Base-by-base conservation (phyloP, 2,797 vertebrate species). In the Sylvia borin region DNA sequence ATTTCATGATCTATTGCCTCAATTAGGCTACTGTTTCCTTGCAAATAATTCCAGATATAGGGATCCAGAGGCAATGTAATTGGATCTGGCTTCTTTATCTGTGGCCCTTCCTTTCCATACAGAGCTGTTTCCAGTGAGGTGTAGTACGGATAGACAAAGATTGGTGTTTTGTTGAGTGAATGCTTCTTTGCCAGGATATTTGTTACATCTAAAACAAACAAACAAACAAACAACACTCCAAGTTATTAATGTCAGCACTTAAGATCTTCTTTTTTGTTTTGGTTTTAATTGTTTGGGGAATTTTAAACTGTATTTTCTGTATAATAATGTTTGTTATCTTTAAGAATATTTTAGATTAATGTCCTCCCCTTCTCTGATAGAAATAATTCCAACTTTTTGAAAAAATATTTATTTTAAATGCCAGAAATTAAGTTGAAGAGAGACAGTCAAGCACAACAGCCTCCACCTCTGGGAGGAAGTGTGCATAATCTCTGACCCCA, bases 71-170 rank as follows among this genome's bases (percentile, higher is more conserved):
- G 76, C 67, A 98, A 73, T 21, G 70, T 97, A 88, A 99, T 66
- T 42, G 98, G 94, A 38, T 98, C 96, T 2, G 98, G 99, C 67
- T 98, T 93, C 89, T 98, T 98, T 94, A 98, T 97, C 26, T 89
- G 60, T 3, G 98, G 98, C 2, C 98, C 98, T 2, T 98, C 97
- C 65, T 98, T 97, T 45, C 98, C 98, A 36, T 99, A 99, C 3
- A 99, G 93, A 51, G 98, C 97, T 11, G 96, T 89, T 51, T 97
- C 96, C 94, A 99, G 90, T 0, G 97, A 98, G 34, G 57, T 1
- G 3, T 98, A 98, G 94, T 98, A 99, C 3, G 98, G 98, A 85
- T 98, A 98, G 57, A 98, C 94, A 54, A 93, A 98, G 48, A 99
- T 64, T 0, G 96, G 93, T 40, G 76, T 97, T 70, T 96, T 95